Percentiles rank a stretch among this genome's conserved stretches.
phyloP scores from a whole-genome alignment of 2,888 invertebrate genomes.

The Cephalotes varians region DNA sequence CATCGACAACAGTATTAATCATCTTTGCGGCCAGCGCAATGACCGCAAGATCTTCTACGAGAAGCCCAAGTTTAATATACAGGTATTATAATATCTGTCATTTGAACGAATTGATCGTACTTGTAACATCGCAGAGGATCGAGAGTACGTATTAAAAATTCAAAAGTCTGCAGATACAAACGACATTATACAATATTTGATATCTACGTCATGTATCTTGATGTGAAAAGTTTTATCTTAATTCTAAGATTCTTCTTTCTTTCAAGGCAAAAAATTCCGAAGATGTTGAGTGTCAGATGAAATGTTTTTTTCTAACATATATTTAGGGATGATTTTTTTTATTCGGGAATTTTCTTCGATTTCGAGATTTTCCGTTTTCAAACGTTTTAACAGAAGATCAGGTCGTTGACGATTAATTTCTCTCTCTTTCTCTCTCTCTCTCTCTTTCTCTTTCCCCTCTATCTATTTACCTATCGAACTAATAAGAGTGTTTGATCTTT shows the following conservation, averaged over 20 bases:
- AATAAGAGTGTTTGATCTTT: neutral
- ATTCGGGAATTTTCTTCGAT: neutral
- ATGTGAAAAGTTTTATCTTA: neutral
- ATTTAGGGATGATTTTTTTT: neutral
- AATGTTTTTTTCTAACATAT: neutral
- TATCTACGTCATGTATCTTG: too few species aligned
- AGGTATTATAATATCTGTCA: conserved; percentile 78
- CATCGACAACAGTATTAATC: conserved; percentile 86
- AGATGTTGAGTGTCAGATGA: neutral
- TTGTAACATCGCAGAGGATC: neutral
- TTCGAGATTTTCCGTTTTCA: neutral
- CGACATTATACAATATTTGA: neutral
- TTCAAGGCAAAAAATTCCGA: neutral
- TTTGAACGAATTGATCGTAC: neutral
- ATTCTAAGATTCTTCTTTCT: neutral
- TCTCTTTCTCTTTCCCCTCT: too few species aligned
- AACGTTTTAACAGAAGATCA: neutral
- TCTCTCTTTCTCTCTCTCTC: neutral
- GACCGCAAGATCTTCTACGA: conserved; percentile 88
- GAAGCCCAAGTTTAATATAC: conserved; percentile 87
- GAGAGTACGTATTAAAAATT: neutral
- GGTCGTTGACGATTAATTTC: neutral
- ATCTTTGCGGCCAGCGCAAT: conserved; percentile 86
- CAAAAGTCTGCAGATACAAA: neutral
- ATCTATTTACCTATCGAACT: too few species aligned